These are phyloP conservation scores for Eulimnadia texana DNA, from an alignment of 1,140 invertebrate genomes.

Conservation along the genomic window DNA sequence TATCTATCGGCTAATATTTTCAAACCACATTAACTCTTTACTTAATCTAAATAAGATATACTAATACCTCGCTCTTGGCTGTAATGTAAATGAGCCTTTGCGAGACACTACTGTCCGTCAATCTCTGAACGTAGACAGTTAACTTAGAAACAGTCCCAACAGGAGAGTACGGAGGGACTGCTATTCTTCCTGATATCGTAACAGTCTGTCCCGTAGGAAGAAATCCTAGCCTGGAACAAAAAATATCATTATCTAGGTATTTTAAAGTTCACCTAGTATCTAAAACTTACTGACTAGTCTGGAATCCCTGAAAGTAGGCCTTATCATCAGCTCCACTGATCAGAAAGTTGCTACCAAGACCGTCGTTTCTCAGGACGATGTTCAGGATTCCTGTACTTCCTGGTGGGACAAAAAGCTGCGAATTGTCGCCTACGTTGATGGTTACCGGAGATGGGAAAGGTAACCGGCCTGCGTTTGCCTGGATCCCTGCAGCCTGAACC, in stretches of 20 bases:
- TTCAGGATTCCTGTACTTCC: slow-evolving; percentile 4
- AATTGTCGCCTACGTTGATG: slow-evolving; percentile 9
- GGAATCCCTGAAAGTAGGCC: not conserved
- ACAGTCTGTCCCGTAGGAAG: not conserved
- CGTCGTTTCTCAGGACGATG: slow-evolving; percentile 11
- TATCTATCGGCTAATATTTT: not conserved
- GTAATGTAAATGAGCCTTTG: slow-evolving; percentile 3
- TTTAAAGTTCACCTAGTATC: not conserved
- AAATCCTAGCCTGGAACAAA: not conserved
- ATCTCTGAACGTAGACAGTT: not conserved
- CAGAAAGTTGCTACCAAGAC: not conserved
- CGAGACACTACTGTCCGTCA: not conserved
- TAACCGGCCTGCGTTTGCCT: not conserved
- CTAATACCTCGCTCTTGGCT: slow-evolving; percentile 1
- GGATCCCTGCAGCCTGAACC: not conserved
- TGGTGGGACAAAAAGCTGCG: slow-evolving; percentile 12
- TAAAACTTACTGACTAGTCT: slow-evolving; percentile 10
- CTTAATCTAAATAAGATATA: not conserved
- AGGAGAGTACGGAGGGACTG: not conserved
- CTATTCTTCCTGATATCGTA: not conserved
- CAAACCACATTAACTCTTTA: not conserved
- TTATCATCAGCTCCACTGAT: slow-evolving; percentile 8
- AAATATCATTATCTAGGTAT: not conserved
- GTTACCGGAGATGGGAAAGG: not conserved
- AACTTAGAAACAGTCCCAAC: not conserved